Percentiles rank a stretch among this genome's conserved stretches.
These are phyloP conservation scores for Dermatemys mawii DNA, from an alignment of 2,113 vertebrate species.

Conservation along the genomic window DNA sequence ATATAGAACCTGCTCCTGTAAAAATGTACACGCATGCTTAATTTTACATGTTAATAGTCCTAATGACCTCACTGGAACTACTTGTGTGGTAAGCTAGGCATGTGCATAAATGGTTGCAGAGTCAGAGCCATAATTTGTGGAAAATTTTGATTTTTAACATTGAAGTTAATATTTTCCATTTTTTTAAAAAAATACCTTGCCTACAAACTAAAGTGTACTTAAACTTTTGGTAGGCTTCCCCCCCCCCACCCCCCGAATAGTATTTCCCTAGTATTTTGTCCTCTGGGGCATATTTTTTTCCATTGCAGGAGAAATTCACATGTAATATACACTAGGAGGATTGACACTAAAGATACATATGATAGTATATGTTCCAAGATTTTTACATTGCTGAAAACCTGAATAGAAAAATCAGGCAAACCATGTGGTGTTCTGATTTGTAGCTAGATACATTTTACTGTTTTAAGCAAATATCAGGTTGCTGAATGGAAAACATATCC, in stretches of 20 bases:
- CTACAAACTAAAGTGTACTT: background rate
- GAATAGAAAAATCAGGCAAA: background rate
- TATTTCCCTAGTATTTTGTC: constrained; percentile 27
- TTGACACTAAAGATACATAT: too few species aligned
- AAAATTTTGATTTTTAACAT: background rate
- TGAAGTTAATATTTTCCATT: background rate
- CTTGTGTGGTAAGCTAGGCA: background rate
- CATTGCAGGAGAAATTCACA: constrained; percentile 48
- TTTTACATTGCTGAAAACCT: background rate
- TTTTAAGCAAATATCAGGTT: background rate
- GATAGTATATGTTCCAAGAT: background rate
- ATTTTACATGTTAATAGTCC: accelerated
- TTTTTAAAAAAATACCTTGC: background rate
- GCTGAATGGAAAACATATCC: constrained; percentile 14
- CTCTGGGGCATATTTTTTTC: constrained; percentile 17
- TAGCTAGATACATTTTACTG: constrained; percentile 17
- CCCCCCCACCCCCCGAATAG: background rate
- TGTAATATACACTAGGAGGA: constrained; percentile 9
- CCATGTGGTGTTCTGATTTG: constrained; percentile 38
- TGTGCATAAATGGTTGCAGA: background rate
- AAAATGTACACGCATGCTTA: accelerated
- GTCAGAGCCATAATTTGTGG: background rate
- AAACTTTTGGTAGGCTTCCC: background rate
- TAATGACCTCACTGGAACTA: background rate
- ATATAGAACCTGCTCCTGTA: background rate